Percentiles rank a stretch among this genome's conserved stretches.
Evolutionary conservation across 2,888 invertebrate species (phyloP).

Genomic region (Dione vanillae): DNA sequence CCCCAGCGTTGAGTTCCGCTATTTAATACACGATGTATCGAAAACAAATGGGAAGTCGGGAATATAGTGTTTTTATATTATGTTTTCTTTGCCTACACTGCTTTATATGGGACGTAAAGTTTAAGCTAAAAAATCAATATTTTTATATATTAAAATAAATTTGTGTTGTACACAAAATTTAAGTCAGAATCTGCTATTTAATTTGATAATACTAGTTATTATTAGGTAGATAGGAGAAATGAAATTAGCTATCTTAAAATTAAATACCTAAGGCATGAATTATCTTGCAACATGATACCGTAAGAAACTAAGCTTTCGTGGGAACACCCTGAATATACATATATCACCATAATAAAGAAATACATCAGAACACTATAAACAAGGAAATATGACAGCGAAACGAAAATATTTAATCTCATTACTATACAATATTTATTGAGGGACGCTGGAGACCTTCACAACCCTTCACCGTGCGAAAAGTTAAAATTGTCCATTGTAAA

Average conservation of each 20-base stretch:
- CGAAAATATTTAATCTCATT: constrained; percentile 83
- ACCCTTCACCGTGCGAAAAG: constrained; percentile 54
- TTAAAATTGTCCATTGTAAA: constrained; percentile 51
- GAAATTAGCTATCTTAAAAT: too few species aligned
- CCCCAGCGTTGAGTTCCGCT: background rate
- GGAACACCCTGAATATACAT: constrained; percentile 45
- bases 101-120: too few species aligned
- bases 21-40: background rate
- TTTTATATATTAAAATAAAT: background rate
- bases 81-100: too few species aligned
- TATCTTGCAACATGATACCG: too few species aligned
- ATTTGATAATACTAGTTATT: too few species aligned
- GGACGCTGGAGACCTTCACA: constrained; percentile 62
- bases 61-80: too few species aligned
- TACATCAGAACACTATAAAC: constrained; percentile 66
- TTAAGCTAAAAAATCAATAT: too few species aligned
- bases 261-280: too few species aligned
- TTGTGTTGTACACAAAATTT: too few species aligned
- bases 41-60: too few species aligned
- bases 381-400: constrained; percentile 73
- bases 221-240: too few species aligned
- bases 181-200: too few species aligned
- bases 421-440: constrained; percentile 63
- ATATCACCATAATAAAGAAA: constrained; percentile 46
- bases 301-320: constrained; percentile 32